These are phyloP conservation scores for Agonopterix heracliana DNA, from an alignment of 2,888 invertebrate species.

Conservation along the genomic window DNA sequence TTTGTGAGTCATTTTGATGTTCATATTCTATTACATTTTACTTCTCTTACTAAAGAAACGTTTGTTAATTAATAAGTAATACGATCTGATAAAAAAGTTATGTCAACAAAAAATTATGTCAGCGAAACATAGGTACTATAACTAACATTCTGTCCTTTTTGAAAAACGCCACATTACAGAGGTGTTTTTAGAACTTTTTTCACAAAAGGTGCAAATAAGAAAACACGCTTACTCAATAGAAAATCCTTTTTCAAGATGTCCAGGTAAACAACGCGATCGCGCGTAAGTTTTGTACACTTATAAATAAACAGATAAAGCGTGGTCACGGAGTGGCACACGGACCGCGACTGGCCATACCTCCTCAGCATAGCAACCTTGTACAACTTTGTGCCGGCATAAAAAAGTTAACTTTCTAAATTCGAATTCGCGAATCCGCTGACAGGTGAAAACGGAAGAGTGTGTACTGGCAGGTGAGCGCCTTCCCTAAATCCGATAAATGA, in stretches of 20 bases:
- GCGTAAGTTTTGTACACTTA: slow-evolving; percentile 5
- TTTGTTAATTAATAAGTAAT: background rate
- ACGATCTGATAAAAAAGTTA: slow-evolving; percentile 5
- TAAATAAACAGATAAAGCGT: slow-evolving; percentile 24
- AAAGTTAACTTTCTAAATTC: slow-evolving; percentile 69
- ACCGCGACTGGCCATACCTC: slow-evolving; percentile 46
- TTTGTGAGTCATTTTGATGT: background rate
- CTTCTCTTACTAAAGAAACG: no score
- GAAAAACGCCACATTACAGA: no score
- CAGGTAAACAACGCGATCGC: slow-evolving; percentile 23
- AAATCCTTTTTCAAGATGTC: slow-evolving; percentile 24
- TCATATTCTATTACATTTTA: background rate
- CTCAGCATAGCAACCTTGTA: slow-evolving; percentile 41
- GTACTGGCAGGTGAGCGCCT: background rate
- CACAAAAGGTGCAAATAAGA: slow-evolving; percentile 2
- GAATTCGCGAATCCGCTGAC: slow-evolving; percentile 52
- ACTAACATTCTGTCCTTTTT: no score
- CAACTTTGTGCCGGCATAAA: slow-evolving; percentile 49
- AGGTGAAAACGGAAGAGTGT: slow-evolving; percentile 5
- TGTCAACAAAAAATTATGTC: slow-evolving; percentile 7
- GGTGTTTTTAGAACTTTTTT: no score
- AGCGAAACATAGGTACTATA: background rate
- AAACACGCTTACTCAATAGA: slow-evolving; percentile 21
- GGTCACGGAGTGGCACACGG: slow-evolving; percentile 45
- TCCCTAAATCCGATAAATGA: no score